Percentiles rank a stretch among this genome's conserved stretches.
phyloP scores from a whole-genome alignment of 2,113 vertebrate genomes.

The Megaceryle torquata region DNA sequence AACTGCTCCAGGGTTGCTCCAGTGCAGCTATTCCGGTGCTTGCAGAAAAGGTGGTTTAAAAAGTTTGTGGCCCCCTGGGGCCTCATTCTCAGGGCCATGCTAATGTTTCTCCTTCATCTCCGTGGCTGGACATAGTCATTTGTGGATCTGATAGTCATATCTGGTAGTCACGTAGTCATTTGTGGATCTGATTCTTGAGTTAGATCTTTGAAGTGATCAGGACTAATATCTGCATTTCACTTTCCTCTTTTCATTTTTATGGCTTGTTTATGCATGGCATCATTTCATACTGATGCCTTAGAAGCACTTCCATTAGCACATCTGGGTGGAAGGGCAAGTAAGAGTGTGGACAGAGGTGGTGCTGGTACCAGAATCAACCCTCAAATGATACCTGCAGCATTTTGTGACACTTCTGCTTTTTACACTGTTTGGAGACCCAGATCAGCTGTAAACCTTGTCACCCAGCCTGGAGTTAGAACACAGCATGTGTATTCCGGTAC shows the following conservation, averaged over 20 bases:
- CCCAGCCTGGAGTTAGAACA: neutral
- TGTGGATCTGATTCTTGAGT: neutral
- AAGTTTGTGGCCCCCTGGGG: accelerated
- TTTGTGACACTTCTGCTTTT: neutral
- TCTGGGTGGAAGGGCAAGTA: neutral
- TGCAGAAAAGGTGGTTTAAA: neutral
- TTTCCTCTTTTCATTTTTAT: neutral
- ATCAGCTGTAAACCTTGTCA: neutral
- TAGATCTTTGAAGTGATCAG: neutral
- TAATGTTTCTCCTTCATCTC: neutral
- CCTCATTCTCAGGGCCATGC: neutral
- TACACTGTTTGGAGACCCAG: neutral
- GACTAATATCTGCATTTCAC: neutral
- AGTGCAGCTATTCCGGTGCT: neutral
- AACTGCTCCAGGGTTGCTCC: neutral
- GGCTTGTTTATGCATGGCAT: accelerated
- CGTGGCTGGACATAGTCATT: neutral
- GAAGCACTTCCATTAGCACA: neutral
- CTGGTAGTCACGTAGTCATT: neutral
- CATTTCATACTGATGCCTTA: neutral
- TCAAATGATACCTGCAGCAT: neutral
- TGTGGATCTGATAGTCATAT: neutral
- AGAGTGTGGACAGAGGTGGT: neutral
- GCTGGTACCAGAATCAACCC: neutral
- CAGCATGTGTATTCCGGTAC: neutral